phyloP scores from a whole-genome alignment of 2,797 vertebrate genomes.

The Gambelia wislizenii region DNA sequence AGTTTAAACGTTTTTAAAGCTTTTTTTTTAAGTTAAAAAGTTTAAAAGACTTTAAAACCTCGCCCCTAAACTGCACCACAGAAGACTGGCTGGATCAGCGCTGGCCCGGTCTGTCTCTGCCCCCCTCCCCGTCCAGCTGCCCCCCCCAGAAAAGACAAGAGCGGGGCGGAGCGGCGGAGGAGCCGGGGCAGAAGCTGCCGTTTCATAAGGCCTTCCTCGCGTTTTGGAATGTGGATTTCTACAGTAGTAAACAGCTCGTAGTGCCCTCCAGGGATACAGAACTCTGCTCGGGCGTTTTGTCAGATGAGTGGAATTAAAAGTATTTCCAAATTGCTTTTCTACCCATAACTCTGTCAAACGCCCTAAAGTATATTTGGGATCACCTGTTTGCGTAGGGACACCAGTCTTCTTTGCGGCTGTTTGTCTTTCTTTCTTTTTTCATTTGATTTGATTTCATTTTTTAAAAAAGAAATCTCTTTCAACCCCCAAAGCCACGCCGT shows the following conservation, averaged over 20 bases:
- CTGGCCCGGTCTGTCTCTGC: background rate
- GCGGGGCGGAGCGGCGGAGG: background rate
- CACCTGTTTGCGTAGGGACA: background rate
- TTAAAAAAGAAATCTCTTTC: background rate
- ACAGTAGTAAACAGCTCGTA: background rate
- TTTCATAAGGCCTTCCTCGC: background rate
- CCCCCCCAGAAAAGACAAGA: too few relatives aligned
- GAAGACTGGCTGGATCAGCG: too few relatives aligned
- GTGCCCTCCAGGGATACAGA: background rate
- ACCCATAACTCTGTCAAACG: background rate
- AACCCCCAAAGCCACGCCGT: slow-evolving; percentile 58
- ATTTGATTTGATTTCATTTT: too few relatives aligned
- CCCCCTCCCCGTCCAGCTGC: too few relatives aligned
- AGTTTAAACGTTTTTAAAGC: too few relatives aligned
- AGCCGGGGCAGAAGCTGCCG: background rate
- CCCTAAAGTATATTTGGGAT: background rate
- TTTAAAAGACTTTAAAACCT: too few relatives aligned
- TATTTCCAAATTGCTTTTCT: background rate
- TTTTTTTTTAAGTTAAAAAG: too few relatives aligned
- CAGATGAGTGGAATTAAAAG: slow-evolving; percentile 13
- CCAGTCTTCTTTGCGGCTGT: background rate
- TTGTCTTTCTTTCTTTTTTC: background rate
- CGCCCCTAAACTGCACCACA: too few relatives aligned
- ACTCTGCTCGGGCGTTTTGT: slow-evolving; percentile 11
- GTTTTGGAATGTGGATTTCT: background rate